Evolutionary conservation across 2,113 vertebrate genomes (phyloP), one percentile per base, ranked within the genome.

Genomic region (Vidua chalybeata): DNA sequence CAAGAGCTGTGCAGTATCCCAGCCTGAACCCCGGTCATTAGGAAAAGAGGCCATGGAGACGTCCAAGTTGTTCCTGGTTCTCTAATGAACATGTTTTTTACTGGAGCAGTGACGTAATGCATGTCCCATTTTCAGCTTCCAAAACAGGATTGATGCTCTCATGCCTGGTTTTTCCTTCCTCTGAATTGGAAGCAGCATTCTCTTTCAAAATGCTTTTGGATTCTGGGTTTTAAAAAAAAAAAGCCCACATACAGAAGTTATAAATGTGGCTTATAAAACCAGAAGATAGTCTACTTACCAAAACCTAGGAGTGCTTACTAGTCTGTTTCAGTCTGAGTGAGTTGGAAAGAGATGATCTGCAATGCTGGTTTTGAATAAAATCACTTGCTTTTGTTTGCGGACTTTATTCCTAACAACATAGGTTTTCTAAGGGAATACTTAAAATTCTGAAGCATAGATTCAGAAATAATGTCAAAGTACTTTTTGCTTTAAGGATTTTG

Each of bases 81-180:
- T 63, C 30, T 73, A 80, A 85, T 35, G 79, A 88, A 69, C 28
- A 0, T 61, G 82, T 62, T 80, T 80, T 91, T 73, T 41, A 19
- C 55, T 14, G 3, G 52, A 74, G 77, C 83, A 69, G 35, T 87
- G 91, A 82, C 0, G 13, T 91, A 56, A 84, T 73, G 48, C 55
- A 7, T 66, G 83, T 55, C 76, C 83, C 64, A 55, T 92, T 94
- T 96, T 83, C 82, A 74, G 68, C 69, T 88, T 86, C 82, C 85
- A 83, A 73, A 88, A 77, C 33, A 77, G 79, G 28, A 48, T 28
- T 62, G 78, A 73, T 91, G 7, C 30, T 90, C 56, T 74, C 37
- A 24, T 22, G 59, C 35, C 73, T 92, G 80, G 0, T 3, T 87
- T 95, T 74, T 69, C 30, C 46, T 77, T 73, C 45, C 55, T 91